Conservation (phyloP, 2,113 vertebrate genomes). For the Stigmatopora argus region DNA sequence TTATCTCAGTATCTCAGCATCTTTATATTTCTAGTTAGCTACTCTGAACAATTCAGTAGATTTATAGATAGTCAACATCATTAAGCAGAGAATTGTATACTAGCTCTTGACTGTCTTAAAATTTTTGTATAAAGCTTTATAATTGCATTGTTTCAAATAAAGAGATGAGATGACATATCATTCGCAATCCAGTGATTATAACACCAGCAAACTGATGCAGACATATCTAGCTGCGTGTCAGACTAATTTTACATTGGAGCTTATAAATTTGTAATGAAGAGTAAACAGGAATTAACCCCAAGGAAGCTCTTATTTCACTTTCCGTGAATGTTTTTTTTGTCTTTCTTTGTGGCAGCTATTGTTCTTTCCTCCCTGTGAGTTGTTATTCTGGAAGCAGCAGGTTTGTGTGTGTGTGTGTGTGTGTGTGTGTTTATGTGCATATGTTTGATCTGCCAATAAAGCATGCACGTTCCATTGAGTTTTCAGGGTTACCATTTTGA, state of each 20-base stretch:
- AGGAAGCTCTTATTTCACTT: slow-evolving; percentile 19
- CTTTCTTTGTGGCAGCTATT: slow-evolving; percentile 20
- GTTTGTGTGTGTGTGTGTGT: slow-evolving; percentile 33
- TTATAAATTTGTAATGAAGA: not conserved
- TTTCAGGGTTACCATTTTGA: slow-evolving; percentile 19
- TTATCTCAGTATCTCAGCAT: not conserved
- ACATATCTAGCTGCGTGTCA: not conserved
- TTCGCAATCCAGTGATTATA: not conserved
- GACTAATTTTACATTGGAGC: not conserved
- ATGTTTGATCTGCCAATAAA: slow-evolving; percentile 5
- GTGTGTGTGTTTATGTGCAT: slow-evolving; percentile 25
- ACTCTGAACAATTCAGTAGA: not conserved
- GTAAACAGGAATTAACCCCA: not conserved
- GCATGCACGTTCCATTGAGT: slow-evolving; percentile 8
- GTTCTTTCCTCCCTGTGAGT: slow-evolving; percentile 12
- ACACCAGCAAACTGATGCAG: not conserved
- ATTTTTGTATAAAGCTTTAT: not conserved
- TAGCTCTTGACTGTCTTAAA: slow-evolving; percentile 2
- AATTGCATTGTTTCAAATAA: not conserved
- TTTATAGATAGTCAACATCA: not conserved
- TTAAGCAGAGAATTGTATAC: not conserved
- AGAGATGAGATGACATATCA: not conserved
- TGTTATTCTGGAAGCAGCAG: slow-evolving; percentile 45
- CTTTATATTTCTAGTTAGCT: not conserved
- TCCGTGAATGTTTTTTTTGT: slow-evolving; percentile 26